These are phyloP conservation scores for Papilio aristodemus DNA, from an alignment of 1,140 invertebrate species.

Conservation along the genomic window DNA sequence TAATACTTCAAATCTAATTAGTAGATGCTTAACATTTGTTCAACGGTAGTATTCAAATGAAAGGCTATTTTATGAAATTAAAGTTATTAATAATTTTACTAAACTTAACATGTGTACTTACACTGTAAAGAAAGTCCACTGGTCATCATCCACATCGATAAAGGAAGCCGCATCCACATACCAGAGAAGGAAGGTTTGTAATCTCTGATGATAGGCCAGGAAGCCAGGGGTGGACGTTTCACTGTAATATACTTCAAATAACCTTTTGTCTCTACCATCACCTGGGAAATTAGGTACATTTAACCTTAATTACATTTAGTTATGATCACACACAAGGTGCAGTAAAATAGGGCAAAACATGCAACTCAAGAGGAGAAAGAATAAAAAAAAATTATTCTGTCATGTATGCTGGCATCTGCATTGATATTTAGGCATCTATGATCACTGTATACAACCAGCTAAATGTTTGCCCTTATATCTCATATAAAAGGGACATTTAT, in stretches of 20 bases:
- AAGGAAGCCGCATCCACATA: slow-evolving; percentile 96
- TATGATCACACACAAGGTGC: too few relatives aligned
- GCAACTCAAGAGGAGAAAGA: slow-evolving; percentile 12
- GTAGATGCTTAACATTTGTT: too few relatives aligned
- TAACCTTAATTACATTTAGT: neutral
- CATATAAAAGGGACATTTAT: too few relatives aligned
- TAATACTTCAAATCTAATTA: too few relatives aligned
- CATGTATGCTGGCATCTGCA: too few relatives aligned
- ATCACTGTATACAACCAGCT: too few relatives aligned
- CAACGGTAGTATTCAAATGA: too few relatives aligned
- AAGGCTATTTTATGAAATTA: too few relatives aligned
- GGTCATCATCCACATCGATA: slow-evolving; percentile 95
- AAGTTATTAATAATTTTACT: too few relatives aligned
- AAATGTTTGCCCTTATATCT: neutral
- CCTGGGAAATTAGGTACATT: slow-evolving; percentile 42
- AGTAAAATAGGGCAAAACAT: too few relatives aligned
- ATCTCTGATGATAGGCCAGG: slow-evolving; percentile 87
- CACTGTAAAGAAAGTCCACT: slow-evolving; percentile 96
- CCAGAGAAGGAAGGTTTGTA: slow-evolving; percentile 96
- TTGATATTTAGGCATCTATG: too few relatives aligned
- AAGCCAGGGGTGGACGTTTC: slow-evolving; percentile 87
- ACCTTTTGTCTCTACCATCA: slow-evolving; percentile 79
- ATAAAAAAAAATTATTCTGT: too few relatives aligned
- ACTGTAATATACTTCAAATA: slow-evolving; percentile 91
- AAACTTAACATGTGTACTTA: slow-evolving; percentile 78